These are phyloP conservation scores for Neoaliturus tenellus DNA, from an alignment of 2,888 invertebrate species.

Conservation along the genomic window DNA sequence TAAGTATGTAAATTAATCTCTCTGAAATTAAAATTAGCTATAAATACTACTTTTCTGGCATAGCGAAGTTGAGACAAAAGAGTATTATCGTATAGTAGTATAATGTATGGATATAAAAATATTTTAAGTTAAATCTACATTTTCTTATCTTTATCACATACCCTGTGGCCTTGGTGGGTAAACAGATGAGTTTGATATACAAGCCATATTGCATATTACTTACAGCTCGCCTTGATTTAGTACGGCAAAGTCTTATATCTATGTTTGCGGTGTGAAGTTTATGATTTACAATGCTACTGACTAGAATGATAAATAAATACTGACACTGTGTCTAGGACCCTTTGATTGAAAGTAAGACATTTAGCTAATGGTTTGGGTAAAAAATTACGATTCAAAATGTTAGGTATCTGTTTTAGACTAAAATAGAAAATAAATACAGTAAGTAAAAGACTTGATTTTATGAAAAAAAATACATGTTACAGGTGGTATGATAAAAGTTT, in stretches of 20 bases:
- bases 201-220: conserved; percentile 9
- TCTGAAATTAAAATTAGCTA: too few species aligned
- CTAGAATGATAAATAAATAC: not conserved
- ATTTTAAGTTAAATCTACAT: conserved; percentile 4
- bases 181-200: not conserved
- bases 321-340: not conserved
- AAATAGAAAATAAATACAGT: too few species aligned
- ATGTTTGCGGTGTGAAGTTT: not conserved
- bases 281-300: not conserved
- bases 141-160: conserved; percentile 8
- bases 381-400: too few species aligned
- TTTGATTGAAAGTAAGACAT: too few species aligned
- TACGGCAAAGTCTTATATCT: conserved; percentile 4
- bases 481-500: too few species aligned
- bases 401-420: too few species aligned
- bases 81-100: not conserved
- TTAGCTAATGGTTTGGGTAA: too few species aligned
- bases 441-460: too few species aligned
- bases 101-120: conserved; percentile 8
- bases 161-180: conserved; percentile 15
- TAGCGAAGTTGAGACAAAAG: not conserved
- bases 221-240: not conserved
- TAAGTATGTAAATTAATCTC: too few species aligned
- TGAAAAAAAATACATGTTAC: too few species aligned
- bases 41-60: too few species aligned